Percentiles rank a stretch among this genome's conserved stretches.
Evolutionary conservation across 2,888 invertebrate species (phyloP).

Genomic region (Syrphus vitripennis): DNA sequence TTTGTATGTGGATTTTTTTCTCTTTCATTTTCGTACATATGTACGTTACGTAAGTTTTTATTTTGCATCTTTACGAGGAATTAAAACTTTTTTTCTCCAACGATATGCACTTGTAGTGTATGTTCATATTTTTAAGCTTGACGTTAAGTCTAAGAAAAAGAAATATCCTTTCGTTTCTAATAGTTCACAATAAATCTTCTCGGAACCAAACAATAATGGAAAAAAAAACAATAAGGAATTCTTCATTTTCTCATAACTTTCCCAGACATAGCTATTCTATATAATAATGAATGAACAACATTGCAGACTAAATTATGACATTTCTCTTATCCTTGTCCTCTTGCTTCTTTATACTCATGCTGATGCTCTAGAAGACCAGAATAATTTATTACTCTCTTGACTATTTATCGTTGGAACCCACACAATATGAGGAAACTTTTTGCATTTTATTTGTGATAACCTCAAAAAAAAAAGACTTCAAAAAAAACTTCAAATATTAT

Average conservation of each 20-base stretch:
- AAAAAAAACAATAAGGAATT: slow-evolving; percentile 15
- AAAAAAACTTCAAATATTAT: not conserved
- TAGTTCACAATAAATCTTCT: slow-evolving; percentile 14
- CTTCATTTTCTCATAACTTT: slow-evolving; percentile 2
- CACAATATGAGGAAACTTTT: slow-evolving; percentile 33
- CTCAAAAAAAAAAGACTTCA: not conserved
- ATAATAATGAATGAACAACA: slow-evolving; percentile 35
- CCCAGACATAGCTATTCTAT: not conserved
- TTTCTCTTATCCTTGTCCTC: not conserved
- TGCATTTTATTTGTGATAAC: slow-evolving; percentile 24
- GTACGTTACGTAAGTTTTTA: too few species aligned
- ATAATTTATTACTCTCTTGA: slow-evolving; percentile 48
- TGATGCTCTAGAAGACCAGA: not conserved
- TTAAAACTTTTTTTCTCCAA: not conserved
- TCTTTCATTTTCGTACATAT: too few species aligned
- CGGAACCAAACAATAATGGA: not conserved
- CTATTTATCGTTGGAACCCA: slow-evolving; percentile 22
- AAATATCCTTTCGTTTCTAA: not conserved
- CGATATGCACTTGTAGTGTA: too few species aligned
- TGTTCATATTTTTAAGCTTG: not conserved
- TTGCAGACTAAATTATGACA: slow-evolving; percentile 51
- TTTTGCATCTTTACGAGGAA: not conserved
- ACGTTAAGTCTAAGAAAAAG: not conserved
- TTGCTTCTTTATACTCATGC: not conserved
- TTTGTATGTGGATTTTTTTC: too few species aligned